These are phyloP conservation scores for Ursus arctos DNA, from an alignment of 2,113 vertebrate genomes.

Conservation along the genomic window DNA sequence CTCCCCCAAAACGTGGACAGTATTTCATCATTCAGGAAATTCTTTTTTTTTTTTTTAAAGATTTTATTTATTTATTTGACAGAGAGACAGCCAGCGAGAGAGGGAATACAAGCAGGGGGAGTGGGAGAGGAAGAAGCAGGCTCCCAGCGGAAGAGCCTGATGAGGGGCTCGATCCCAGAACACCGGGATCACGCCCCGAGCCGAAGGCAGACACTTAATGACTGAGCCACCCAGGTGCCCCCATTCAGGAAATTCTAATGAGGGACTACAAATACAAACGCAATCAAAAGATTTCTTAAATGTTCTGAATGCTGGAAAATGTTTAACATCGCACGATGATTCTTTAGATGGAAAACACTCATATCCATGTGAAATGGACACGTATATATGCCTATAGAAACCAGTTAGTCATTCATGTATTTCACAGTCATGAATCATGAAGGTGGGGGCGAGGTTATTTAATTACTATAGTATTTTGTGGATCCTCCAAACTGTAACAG, in stretches of 20 bases:
- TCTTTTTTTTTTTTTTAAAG: neutral
- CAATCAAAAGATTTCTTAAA: neutral
- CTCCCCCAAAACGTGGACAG: neutral
- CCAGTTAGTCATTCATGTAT: neutral
- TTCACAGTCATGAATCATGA: neutral
- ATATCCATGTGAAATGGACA: neutral
- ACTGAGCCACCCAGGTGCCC: no score
- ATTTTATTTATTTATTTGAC: no score
- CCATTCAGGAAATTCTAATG: neutral
- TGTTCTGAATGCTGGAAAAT: constrained; percentile 30
- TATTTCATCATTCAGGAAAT: constrained; percentile 41
- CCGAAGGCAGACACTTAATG: no score
- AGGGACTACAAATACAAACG: neutral
- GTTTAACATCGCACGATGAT: neutral
- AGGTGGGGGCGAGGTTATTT: neutral
- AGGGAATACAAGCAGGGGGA: no score
- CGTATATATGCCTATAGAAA: neutral
- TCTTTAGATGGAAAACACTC: neutral
- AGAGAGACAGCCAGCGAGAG: no score
- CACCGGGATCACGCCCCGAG: no score
- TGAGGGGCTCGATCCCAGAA: no score
- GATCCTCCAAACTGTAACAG: neutral
- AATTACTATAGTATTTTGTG: neutral
- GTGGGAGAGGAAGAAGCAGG: no score
- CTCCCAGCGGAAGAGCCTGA: no score